These are phyloP conservation scores for Cryptus armator DNA, from an alignment of 2,888 invertebrate species.

Conservation along the genomic window DNA sequence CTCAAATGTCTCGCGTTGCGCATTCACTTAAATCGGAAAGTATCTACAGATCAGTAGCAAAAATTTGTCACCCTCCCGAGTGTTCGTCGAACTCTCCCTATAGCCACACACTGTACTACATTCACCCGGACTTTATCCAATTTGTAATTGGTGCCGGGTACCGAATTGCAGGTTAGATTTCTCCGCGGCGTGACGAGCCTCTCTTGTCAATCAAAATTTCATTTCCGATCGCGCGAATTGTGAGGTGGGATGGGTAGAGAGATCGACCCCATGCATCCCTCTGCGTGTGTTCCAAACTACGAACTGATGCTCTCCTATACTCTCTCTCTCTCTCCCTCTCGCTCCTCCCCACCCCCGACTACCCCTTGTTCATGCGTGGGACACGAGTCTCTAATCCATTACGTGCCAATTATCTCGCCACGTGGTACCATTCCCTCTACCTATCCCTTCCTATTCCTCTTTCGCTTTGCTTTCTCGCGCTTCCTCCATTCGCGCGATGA, in stretches of 20 bases:
- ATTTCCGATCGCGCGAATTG: conserved; percentile 82
- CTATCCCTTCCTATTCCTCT: conserved; percentile 57
- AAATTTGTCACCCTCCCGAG: neutral
- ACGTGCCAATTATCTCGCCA: conserved; percentile 75
- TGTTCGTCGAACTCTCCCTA: neutral
- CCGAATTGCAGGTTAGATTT: conserved; percentile 82
- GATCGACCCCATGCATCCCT: conserved; percentile 40
- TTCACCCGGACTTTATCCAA: conserved; percentile 49
- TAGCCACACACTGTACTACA: conserved; percentile 1
- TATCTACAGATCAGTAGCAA: conserved; percentile 11
- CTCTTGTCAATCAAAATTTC: conserved; percentile 82
- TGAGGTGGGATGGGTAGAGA: conserved; percentile 51
- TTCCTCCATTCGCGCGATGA: conserved; percentile 36
- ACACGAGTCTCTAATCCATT: conserved; percentile 73
- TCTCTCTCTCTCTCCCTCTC: conserved; percentile 22
- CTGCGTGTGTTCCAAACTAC: conserved; percentile 47
- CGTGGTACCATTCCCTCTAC: conserved; percentile 66
- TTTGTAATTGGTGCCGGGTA: conserved; percentile 64
- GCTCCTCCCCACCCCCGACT: conserved; percentile 42
- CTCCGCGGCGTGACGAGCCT: conserved; percentile 79
- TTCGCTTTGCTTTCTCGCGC: conserved; percentile 50
- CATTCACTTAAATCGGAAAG: neutral
- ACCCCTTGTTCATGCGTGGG: conserved; percentile 63
- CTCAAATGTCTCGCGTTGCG: neutral
- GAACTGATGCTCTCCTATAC: conserved; percentile 33